Conservation (phyloP, 2,113 vertebrate species). For the Falco punctatus region DNA sequence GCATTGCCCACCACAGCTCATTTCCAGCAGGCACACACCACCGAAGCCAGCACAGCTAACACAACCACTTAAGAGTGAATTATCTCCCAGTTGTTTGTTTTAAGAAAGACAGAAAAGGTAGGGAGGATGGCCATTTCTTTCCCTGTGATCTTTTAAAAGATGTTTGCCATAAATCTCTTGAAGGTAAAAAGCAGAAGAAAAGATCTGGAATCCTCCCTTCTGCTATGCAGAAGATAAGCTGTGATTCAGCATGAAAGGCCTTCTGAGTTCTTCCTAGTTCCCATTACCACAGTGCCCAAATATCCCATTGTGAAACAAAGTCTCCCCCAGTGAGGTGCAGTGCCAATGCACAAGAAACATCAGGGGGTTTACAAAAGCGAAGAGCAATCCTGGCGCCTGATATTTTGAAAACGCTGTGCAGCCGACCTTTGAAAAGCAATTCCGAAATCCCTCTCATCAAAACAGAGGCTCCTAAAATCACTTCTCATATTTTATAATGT, state of each 20-base stretch:
- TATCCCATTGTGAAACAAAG: slow-evolving; percentile 45
- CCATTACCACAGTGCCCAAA: slow-evolving; percentile 37
- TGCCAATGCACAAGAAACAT: slow-evolving; percentile 20
- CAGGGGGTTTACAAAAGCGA: slow-evolving; percentile 52
- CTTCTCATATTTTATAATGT: neutral
- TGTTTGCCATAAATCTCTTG: neutral
- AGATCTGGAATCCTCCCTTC: neutral
- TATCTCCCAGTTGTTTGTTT: neutral
- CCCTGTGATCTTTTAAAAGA: neutral
- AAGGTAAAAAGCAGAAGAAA: neutral
- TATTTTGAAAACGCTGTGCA: neutral
- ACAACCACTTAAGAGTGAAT: neutral
- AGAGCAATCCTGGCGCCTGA: slow-evolving; percentile 34
- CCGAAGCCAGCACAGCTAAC: neutral
- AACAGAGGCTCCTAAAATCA: slow-evolving; percentile 23
- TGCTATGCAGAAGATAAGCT: slow-evolving; percentile 22
- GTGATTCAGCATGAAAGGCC: slow-evolving; percentile 5
- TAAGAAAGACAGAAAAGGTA: neutral
- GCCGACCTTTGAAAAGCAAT: slow-evolving; percentile 31
- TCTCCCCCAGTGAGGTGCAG: slow-evolving; percentile 41
- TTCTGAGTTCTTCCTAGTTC: neutral
- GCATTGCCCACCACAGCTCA: neutral
- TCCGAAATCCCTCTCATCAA: neutral
- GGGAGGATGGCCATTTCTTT: neutral
- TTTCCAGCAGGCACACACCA: neutral